These are phyloP conservation scores for Eupithecia centaureata DNA, from an alignment of 2,888 invertebrate species.

Conservation along the genomic window DNA sequence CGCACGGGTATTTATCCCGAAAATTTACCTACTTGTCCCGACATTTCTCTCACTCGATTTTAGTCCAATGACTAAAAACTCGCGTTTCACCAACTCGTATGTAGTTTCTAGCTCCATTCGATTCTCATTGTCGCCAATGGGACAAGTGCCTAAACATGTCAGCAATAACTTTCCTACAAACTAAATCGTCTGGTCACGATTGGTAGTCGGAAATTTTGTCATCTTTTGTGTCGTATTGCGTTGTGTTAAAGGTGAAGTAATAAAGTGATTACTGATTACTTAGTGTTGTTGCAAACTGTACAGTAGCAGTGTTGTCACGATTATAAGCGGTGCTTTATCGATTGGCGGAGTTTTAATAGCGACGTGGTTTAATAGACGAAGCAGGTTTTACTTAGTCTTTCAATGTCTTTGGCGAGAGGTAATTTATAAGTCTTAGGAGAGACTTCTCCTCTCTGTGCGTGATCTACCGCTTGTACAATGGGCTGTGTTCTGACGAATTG, in stretches of 20 bases:
- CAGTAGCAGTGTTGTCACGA: slow-evolving; percentile 45
- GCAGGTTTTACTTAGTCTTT: too few species aligned
- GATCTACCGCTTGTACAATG: too few species aligned
- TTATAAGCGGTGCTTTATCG: slow-evolving; percentile 53
- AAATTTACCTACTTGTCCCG: too few species aligned
- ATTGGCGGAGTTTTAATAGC: slow-evolving; percentile 47
- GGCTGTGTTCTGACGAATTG: too few species aligned
- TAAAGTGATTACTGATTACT: slow-evolving; percentile 25
- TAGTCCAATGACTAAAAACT: too few species aligned
- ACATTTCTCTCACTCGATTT: too few species aligned
- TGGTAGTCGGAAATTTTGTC: slow-evolving; percentile 50
- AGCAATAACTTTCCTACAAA: slow-evolving; percentile 79
- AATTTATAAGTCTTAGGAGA: too few species aligned
- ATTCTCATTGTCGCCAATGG: background rate
- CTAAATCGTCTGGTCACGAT: slow-evolving; percentile 80
- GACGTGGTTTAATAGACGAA: too few species aligned
- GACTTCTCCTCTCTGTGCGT: too few species aligned
- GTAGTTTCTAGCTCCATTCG: background rate
- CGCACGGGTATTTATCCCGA: too few species aligned
- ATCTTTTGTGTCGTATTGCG: slow-evolving; percentile 37
- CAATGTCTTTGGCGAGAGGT: too few species aligned
- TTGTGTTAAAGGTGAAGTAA: slow-evolving; percentile 49
- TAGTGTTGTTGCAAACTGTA: slow-evolving; percentile 34
- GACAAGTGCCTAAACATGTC: slow-evolving; percentile 60
- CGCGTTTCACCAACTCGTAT: too few species aligned